Conservation (phyloP, 2,113 vertebrate species). For the Crotalus tigris region DNA sequence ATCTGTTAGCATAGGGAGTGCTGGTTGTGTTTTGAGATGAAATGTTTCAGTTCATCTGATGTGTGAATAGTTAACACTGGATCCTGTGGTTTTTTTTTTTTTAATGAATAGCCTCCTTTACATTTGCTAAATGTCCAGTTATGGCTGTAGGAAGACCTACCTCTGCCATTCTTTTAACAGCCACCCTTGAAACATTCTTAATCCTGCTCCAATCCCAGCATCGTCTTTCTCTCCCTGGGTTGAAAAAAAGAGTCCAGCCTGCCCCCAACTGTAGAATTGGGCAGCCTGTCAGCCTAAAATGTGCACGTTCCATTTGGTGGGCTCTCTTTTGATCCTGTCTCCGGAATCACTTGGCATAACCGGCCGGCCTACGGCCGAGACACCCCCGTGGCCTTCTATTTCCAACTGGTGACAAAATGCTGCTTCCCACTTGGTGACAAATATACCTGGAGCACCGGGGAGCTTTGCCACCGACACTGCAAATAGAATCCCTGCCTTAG, state of each 20-base stretch:
- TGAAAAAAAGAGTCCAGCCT: neutral
- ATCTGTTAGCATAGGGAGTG: neutral
- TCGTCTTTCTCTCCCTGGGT: neutral
- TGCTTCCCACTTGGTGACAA: constrained; percentile 66
- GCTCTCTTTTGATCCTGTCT: neutral
- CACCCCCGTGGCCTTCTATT: constrained; percentile 67
- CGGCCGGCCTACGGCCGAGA: constrained; percentile 1
- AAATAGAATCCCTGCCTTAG: constrained; percentile 23
- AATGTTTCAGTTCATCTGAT: neutral
- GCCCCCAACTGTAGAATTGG: neutral
- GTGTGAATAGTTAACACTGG: neutral
- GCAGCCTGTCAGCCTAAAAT: neutral
- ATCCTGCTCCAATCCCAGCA: neutral
- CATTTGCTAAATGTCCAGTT: neutral
- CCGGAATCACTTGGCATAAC: constrained; percentile 55
- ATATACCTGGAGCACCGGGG: constrained; percentile 52
- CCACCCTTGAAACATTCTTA: too few relatives aligned
- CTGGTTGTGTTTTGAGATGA: neutral
- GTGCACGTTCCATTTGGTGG: constrained; percentile 36
- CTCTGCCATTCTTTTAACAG: too few relatives aligned
- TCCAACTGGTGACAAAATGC: constrained; percentile 59
- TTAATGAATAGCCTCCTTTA: neutral
- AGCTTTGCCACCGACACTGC: constrained; percentile 12
- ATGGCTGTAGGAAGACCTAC: too few relatives aligned
- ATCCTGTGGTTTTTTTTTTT: constrained; percentile 28